Evolutionary conservation across 2,888 invertebrate species (phyloP), one percentile per base, ranked within the genome.

Genomic region (Xylophagus ater): DNA sequence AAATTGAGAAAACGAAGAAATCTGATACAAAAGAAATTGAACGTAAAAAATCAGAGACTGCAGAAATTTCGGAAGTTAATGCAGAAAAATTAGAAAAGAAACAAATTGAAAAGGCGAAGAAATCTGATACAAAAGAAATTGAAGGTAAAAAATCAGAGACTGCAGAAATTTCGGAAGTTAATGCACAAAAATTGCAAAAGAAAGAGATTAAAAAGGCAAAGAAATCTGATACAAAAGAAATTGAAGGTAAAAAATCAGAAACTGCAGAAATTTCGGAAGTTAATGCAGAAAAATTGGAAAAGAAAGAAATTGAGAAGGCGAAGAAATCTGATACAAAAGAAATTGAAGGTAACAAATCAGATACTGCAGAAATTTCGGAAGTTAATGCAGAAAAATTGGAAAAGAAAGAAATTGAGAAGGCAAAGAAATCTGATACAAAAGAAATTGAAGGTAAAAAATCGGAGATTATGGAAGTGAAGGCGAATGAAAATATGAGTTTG

Each of bases 401-500:
- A 43, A 33, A 40, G 37, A 30, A 32, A 39, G 30, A 24, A 30
- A 14, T 17, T 37, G 24, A 37, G 33, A 20, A 36, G 36, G 28
- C 23, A 28, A 21, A 12, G 7, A 34, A 28, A 4, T 30, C 17
- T 6, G 18, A 26, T 13, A 28, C 3, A 3, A 12, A 10, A 13
- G 2, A 28, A 20, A 31, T 31, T 12, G 41, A 34, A 30, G 40
- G 39, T 4, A 43, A 42, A 23, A 46, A 48, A 35, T 49, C 46
- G 24, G 42, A 42, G 13, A 4, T 47, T 50, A 45, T 53, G 52
- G 35, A 51, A 26, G 36, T 9, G 30, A 30, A 37, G 34, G 18
- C 9, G 29, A 10, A 4, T 3, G 30, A 21, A 8, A 35, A 42
- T 20, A 32, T 34, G 21, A 43, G 44, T 38, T 18, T 26, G 21